These are phyloP conservation scores for Brachionus sp. DNA, from an alignment of 1,140 invertebrate genomes.

Conservation along the genomic window DNA sequence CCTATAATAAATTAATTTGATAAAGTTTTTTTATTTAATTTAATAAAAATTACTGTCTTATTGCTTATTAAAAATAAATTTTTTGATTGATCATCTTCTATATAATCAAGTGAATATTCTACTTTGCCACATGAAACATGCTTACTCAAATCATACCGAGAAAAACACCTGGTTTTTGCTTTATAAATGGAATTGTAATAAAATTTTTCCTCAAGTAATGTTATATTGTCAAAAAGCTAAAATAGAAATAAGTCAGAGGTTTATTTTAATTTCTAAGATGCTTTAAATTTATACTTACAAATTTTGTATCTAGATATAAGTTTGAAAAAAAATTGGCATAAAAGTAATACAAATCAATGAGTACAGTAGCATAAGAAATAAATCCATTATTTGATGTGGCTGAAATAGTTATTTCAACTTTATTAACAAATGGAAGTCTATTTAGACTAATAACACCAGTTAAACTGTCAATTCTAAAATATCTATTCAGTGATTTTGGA, in stretches of 20 bases:
- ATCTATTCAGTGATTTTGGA: background rate
- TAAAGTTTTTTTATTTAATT: background rate
- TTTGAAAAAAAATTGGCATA: conserved; percentile 17
- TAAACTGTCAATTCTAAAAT: conserved; percentile 2
- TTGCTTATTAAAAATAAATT: background rate
- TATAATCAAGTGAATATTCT: background rate
- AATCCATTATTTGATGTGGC: conserved; percentile 3
- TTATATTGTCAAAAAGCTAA: background rate
- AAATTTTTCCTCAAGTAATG: background rate
- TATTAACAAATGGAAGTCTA: background rate
- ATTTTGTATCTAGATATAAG: background rate
- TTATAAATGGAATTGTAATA: background rate
- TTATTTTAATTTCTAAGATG: background rate
- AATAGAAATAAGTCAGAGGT: no score
- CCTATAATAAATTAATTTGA: background rate
- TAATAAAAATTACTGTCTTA: background rate
- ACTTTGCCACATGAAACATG: background rate
- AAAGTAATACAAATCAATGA: background rate
- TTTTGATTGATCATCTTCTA: background rate
- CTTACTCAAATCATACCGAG: background rate
- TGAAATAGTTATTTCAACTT: background rate
- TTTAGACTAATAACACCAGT: conserved; percentile 1
- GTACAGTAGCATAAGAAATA: background rate
- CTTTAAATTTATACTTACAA: background rate
- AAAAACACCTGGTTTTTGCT: background rate